Percentiles rank a stretch among this genome's conserved stretches.
These are phyloP conservation scores for Melanotaenia nigrans DNA, from an alignment of 2,797 vertebrate genomes.

Conservation along the genomic window DNA sequence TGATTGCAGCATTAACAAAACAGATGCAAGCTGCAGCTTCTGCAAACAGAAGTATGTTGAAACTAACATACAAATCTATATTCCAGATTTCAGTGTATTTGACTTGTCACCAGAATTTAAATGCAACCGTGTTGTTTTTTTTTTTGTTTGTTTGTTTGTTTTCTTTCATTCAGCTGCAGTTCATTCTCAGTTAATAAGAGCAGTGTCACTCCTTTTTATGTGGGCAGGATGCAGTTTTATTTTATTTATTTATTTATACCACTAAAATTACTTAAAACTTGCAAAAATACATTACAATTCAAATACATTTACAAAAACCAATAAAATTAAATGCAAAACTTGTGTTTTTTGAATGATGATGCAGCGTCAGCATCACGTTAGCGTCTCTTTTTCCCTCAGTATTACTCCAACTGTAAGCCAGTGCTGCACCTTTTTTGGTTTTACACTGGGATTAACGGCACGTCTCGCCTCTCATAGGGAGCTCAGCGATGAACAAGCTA, in stretches of 20 bases:
- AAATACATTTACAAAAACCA: no score
- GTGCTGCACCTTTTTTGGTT: neutral
- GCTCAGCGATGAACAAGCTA: constrained; percentile 96
- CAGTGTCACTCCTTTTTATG: constrained; percentile 12
- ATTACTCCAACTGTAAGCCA: neutral
- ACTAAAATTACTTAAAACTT: no score
- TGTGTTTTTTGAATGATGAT: no score
- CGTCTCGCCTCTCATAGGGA: constrained; percentile 63
- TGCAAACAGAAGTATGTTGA: neutral
- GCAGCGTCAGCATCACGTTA: no score
- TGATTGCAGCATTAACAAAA: neutral
- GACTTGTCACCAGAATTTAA: neutral
- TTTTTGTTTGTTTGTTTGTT: no score
- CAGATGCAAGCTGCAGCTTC: neutral
- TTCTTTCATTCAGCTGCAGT: no score
- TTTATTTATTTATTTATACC: no score
- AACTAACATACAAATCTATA: neutral
- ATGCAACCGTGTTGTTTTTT: no score
- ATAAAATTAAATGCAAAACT: no score
- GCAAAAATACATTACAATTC: no score
- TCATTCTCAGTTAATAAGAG: neutral
- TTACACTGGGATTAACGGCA: constrained; percentile 16
- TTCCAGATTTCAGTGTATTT: neutral
- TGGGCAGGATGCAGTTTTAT: neutral
- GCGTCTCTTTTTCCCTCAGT: neutral